Conservation (phyloP, 2,797 vertebrate species). For the Okamejei kenojei region DNA sequence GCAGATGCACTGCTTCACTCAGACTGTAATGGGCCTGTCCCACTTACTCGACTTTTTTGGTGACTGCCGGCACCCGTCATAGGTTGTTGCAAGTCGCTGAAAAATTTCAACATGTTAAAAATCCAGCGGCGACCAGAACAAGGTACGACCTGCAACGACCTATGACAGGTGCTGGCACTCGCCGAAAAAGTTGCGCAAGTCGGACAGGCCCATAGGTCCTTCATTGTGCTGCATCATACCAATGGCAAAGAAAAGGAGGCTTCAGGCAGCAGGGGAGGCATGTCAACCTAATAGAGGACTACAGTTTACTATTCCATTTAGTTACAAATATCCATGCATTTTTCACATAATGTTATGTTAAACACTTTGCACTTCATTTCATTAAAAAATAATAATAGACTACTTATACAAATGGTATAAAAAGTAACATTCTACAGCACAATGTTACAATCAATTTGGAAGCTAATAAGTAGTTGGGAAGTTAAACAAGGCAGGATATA, state of each 20-base stretch:
- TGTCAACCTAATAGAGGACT: neutral
- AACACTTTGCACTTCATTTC: neutral
- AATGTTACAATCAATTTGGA: neutral
- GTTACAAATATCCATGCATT: neutral
- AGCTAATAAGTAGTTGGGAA: too few relatives aligned
- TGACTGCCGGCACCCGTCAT: too few relatives aligned
- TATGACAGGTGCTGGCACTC: too few relatives aligned
- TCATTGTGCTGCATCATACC: neutral
- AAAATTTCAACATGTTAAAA: too few relatives aligned
- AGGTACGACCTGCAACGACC: too few relatives aligned
- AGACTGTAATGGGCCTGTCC: neutral
- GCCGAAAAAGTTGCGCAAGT: too few relatives aligned
- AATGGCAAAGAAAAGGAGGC: neutral
- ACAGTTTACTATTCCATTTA: neutral
- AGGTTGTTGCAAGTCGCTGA: too few relatives aligned
- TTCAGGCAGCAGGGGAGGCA: neutral
- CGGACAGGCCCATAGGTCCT: too few relatives aligned
- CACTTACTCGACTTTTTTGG: too few relatives aligned
- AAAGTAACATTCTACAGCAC: neutral
- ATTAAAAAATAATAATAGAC: neutral
- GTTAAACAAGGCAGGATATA: too few relatives aligned
- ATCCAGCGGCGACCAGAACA: too few relatives aligned
- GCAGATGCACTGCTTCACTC: neutral
- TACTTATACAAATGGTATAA: neutral
- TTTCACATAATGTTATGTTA: neutral